phyloP scores from a whole-genome alignment of 2,797 vertebrate genomes.

The Argyrosomus regius region DNA sequence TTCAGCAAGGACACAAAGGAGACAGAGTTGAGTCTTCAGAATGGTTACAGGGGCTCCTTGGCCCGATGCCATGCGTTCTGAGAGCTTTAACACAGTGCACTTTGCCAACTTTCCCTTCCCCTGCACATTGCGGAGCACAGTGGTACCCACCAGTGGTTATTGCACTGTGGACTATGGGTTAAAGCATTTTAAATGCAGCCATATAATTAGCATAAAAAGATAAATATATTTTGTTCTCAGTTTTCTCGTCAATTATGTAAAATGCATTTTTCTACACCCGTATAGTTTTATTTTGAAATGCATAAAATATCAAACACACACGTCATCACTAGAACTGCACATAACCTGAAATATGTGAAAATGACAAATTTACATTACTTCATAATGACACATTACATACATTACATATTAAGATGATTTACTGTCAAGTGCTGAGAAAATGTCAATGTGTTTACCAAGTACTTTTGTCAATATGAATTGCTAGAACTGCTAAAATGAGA shows the following conservation, averaged over 20 bases:
- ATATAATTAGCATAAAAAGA: conserved; percentile 53
- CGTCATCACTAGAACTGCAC: not conserved
- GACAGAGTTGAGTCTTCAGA: conserved; percentile 66
- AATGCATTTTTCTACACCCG: not conserved
- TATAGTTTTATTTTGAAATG: not conserved
- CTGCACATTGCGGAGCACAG: conserved; percentile 48
- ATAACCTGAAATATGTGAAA: not conserved
- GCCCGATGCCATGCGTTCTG: conserved; percentile 71
- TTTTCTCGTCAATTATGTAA: conserved; percentile 9
- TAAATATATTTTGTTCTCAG: conserved; percentile 10
- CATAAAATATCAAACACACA: not conserved
- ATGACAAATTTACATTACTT: not conserved
- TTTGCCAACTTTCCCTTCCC: conserved; percentile 70
- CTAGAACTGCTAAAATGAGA: too few species aligned
- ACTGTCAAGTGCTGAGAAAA: not conserved
- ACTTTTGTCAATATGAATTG: not conserved
- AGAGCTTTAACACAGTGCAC: conserved; percentile 72
- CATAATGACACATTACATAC: not conserved
- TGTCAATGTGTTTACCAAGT: not conserved
- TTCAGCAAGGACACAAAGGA: conserved; percentile 66
- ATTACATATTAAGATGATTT: not conserved
- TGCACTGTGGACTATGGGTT: conserved; percentile 62
- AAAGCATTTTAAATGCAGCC: conserved; percentile 62
- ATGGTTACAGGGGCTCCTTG: conserved; percentile 76
- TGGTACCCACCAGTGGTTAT: conserved; percentile 52